phyloP scores from a whole-genome alignment of 2,113 vertebrate species.

The Psittacula cyanocephala region DNA sequence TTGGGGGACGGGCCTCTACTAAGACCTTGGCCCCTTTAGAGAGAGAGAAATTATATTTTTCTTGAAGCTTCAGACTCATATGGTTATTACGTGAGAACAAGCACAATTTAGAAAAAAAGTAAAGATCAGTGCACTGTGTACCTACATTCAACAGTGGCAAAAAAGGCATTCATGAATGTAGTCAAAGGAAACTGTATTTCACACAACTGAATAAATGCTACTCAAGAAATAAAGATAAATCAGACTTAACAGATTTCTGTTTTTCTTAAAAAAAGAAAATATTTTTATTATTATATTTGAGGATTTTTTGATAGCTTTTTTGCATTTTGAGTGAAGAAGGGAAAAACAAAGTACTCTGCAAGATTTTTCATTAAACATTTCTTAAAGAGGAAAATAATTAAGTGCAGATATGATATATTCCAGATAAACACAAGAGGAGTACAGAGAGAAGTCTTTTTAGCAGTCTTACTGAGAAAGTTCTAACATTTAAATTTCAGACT shows the following conservation, averaged over 20 bases:
- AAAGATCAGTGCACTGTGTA: neutral
- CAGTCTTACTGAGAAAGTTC: neutral
- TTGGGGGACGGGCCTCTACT: neutral
- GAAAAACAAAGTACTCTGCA: neutral
- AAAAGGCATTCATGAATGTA: neutral
- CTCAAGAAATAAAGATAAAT: neutral
- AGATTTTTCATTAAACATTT: neutral
- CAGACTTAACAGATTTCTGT: neutral
- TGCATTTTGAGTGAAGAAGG: neutral
- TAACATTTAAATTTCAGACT: neutral
- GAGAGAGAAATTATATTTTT: neutral
- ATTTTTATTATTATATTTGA: neutral
- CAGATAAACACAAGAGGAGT: neutral
- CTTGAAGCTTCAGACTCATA: neutral
- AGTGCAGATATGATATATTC: neutral
- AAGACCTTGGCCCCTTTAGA: neutral
- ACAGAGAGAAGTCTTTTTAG: neutral
- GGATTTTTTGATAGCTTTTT: neutral
- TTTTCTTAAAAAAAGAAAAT: neutral
- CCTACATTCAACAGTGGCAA: neutral
- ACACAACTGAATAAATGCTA: neutral
- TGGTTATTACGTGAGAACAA: neutral
- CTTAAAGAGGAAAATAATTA: neutral
- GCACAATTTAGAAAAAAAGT: neutral
- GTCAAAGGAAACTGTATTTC: neutral